phyloP scores from a whole-genome alignment of 2,113 vertebrate genomes.

The Sinosuthora webbiana region DNA sequence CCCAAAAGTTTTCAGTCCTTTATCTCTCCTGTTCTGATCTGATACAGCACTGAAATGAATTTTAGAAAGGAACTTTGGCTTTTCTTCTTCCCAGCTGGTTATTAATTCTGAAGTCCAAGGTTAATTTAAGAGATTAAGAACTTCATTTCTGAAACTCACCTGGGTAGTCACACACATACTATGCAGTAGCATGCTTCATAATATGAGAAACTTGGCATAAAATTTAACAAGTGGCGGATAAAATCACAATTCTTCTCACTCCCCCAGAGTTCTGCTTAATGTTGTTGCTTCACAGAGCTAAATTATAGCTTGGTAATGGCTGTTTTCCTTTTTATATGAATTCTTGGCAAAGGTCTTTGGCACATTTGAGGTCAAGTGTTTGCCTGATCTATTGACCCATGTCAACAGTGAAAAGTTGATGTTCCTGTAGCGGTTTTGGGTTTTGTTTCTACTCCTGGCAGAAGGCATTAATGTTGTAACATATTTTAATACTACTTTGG shows the following conservation, averaged over 20 bases:
- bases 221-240: background rate
- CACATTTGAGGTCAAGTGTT: background rate
- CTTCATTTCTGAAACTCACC: background rate
- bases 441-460: background rate
- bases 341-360: background rate
- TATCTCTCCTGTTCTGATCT: background rate
- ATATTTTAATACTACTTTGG: background rate
- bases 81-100: background rate
- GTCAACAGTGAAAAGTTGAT: background rate
- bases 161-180: background rate
- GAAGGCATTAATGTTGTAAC: background rate
- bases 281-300: background rate
- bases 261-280: background rate
- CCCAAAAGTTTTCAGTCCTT: background rate
- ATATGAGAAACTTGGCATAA: background rate
- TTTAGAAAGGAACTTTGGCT: background rate
- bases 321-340: background rate
- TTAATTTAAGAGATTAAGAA: background rate
- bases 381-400: background rate
- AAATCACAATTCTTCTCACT: background rate
- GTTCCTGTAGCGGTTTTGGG: background rate
- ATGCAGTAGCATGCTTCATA: background rate
- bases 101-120: background rate
- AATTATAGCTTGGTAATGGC: background rate
- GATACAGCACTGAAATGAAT: background rate